Base-by-base conservation (phyloP, 2,888 invertebrate genomes). In the Athalia rosae region DNA sequence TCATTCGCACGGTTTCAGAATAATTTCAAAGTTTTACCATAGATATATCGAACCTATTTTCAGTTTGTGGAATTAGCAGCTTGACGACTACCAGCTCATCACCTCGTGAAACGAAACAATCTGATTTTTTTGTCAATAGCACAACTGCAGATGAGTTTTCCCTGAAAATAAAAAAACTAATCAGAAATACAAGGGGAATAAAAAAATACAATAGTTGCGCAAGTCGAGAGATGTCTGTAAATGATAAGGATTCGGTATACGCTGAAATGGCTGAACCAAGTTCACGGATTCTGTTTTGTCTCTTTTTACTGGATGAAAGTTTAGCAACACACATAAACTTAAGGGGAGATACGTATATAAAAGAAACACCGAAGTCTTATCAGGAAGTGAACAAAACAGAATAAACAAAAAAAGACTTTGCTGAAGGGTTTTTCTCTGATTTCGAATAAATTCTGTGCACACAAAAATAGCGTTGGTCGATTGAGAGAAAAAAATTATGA, bases 251-350 rank as follows among this genome's bases (percentile, higher is more conserved):
- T 64, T 64, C 45, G 47, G 28, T 28, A 28, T 64, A 47, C n/a
- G 45, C 47, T 13, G 45, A 64, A 64, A n/a, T 9, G 7, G 45
- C 47, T 13, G 45, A 64, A 64, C n/a, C 9, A 7, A 64, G 47
- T 28, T 28, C 28, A 28, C 28, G 28, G 64, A 13, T 8, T 64
- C 13, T 50, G 1, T 50, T 50, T 15, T 6, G 61, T 11, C 41
- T 64, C 15, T 64, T 64, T 47, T 9, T 47, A 64, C 64, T n/a
- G 43, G 64, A 43, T n/a, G 15, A 64, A 47, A 64, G 47, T 64
- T 47, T 13, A 43, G 45, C 63, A 45, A 13, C 45, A 11, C 50
- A 11, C 11, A 50, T 11, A 50, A 50, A 50, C 50, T 11, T 11
- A 50, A 50, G 8, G 50, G 47, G 47, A 45, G 64, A 47, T 45